Evolutionary conservation across 2,888 invertebrate species (phyloP).

Genomic region (Lucinisca nassula): DNA sequence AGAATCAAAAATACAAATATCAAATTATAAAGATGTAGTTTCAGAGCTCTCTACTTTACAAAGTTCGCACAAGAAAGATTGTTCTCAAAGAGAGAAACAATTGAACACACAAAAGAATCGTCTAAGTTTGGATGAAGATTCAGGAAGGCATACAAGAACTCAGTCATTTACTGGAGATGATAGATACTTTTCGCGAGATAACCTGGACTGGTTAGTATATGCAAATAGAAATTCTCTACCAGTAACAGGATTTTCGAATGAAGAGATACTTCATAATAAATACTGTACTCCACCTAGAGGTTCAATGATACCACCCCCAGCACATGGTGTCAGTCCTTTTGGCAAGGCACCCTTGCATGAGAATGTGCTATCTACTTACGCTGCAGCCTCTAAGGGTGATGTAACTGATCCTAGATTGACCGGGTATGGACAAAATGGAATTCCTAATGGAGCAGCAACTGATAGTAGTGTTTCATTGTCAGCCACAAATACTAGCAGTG

Average conservation of each 20-base stretch:
- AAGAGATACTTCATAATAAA: conserved; percentile 59
- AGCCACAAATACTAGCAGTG: conserved; percentile 64
- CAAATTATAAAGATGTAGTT: not conserved
- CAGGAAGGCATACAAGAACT: conserved; percentile 48
- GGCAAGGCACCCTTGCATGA: conserved; percentile 35
- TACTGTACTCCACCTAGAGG: conserved; percentile 73
- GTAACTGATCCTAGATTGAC: not conserved
- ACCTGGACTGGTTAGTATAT: conserved; percentile 83
- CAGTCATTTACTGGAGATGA: conserved; percentile 63
- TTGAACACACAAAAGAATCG: conserved; percentile 33
- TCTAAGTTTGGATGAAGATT: conserved; percentile 36
- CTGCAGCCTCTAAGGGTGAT: conserved; percentile 29
- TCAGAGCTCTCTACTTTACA: not conserved
- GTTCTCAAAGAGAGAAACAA: conserved; percentile 13
- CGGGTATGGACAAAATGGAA: not conserved
- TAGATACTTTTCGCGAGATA: conserved; percentile 69
- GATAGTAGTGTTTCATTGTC: conserved; percentile 67
- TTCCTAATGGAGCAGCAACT: conserved; percentile 9
- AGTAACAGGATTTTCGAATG: conserved; percentile 65
- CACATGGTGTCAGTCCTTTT: not conserved
- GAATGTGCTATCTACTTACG: conserved; percentile 45
- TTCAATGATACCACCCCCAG: conserved; percentile 56
- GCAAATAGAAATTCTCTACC: conserved; percentile 79
- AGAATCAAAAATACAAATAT: conserved; percentile 39
- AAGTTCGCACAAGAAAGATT: not conserved